These are phyloP conservation scores for Parnassius apollo DNA, from an alignment of 2,888 invertebrate genomes.

Conservation along the genomic window DNA sequence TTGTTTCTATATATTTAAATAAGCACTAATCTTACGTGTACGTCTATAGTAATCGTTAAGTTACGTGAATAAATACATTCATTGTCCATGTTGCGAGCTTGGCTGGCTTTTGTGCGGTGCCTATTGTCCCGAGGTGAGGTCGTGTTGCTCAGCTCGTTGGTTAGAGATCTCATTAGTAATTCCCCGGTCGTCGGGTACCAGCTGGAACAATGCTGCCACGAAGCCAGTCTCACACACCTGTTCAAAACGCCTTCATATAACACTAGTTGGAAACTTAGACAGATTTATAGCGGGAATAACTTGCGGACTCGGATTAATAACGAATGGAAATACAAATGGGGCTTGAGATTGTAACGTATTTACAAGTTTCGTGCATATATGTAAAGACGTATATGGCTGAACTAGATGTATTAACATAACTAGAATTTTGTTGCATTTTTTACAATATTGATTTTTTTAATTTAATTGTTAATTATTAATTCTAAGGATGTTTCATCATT, in stretches of 20 bases:
- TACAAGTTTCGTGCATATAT: too few relatives aligned
- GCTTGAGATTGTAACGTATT: too few relatives aligned
- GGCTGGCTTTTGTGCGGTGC: conserved; percentile 4
- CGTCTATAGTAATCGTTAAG: not conserved
- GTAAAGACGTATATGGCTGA: too few relatives aligned
- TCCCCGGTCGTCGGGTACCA: conserved; percentile 7
- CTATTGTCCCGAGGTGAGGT: conserved; percentile 2
- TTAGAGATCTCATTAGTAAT: conserved; percentile 21
- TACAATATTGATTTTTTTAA: too few relatives aligned
- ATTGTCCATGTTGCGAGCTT: not conserved
- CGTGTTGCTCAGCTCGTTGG: conserved; percentile 6
- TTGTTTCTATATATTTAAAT: too few relatives aligned
- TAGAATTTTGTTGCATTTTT: too few relatives aligned
- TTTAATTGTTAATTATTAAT: too few relatives aligned
- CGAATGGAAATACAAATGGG: conserved; percentile 25
- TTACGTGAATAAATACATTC: not conserved
- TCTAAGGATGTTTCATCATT: too few relatives aligned
- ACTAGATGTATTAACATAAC: too few relatives aligned
- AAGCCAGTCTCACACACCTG: conserved; percentile 22
- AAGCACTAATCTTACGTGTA: too few relatives aligned
- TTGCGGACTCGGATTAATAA: conserved; percentile 29
- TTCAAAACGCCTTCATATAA: conserved; percentile 34
- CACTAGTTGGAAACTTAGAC: conserved; percentile 49
- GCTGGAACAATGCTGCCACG: conserved; percentile 18
- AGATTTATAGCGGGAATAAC: conserved; percentile 50